Percentiles rank a stretch among this genome's conserved stretches.
Evolutionary conservation across 2,113 vertebrate genomes (phyloP).

Genomic region (Himantopus leucocephalus): DNA sequence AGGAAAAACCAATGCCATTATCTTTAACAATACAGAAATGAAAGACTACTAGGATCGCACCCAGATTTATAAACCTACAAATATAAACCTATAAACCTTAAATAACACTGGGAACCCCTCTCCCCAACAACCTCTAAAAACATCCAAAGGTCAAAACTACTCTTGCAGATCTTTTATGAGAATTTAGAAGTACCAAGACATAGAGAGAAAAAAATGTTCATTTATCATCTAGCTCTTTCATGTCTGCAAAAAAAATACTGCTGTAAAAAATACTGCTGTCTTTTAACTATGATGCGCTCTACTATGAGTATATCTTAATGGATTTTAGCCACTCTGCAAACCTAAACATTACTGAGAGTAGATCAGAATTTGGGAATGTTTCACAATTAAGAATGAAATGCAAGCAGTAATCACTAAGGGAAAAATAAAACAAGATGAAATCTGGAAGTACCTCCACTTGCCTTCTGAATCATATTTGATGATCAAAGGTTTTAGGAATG

Average conservation of each 20-base stretch:
- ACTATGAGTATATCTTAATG: neutral
- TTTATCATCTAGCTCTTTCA: neutral
- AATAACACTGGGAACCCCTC: neutral
- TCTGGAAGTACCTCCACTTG: neutral
- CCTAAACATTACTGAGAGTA: neutral
- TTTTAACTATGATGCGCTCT: neutral
- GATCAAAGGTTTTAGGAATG: neutral
- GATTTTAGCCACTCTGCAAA: neutral
- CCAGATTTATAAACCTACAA: neutral
- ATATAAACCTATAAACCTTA: neutral
- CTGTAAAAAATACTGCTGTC: neutral
- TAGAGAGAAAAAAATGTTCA: neutral
- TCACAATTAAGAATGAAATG: accelerated
- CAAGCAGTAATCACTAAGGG: neutral
- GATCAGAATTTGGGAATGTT: neutral
- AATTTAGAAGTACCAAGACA: neutral
- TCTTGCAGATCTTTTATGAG: neutral
- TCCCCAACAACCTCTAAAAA: neutral
- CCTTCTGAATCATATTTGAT: neutral
- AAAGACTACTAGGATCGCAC: neutral
- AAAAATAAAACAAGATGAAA: neutral
- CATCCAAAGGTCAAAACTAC: neutral
- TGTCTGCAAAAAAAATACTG: neutral
- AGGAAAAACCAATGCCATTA: neutral
- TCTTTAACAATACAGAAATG: neutral